Base-by-base conservation (phyloP, 2,113 vertebrate species). In the Tilapia sparmanii region DNA sequence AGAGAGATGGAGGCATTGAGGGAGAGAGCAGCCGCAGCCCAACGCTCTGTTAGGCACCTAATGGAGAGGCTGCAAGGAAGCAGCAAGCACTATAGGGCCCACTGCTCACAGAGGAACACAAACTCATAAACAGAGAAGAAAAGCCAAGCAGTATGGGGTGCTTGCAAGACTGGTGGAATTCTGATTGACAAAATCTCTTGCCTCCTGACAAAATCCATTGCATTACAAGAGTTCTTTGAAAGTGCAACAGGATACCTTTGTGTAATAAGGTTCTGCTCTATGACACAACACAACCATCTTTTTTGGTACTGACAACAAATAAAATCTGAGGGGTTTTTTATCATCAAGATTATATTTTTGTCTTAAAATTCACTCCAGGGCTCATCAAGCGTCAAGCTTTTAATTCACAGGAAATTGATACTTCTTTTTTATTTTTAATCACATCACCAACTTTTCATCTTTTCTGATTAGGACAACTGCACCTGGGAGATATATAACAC, bases 1-100 rank as follows among this genome's bases (percentile, higher is more conserved):
- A 94, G 92, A 85, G 94, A 96, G 94, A 94, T 83, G 91, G 93
- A 94, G 88, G 90, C 93, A 93, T 94, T 92, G 92, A 91, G 92
- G 92, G 93, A 94, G 94, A 93, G 93, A 93, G 92, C 93, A 92
- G 92, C 92, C 92, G 81, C 92, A 87, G 91, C 92, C 92, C 93
- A 94, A 93, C 86, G 95, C 95, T 96, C 95, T 95, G 95, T 95
- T 96, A 96, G 94, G 94, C 89, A 68, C 94, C 94, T 96, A 95
- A 96, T 96, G 95, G 92, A 94, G 94, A 95, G 94, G 92, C 88
- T 73, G 93, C 91, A 68, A 94, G 92, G 92, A 96, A 92, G 91
- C 94, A 86, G 93, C 90, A 59, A 94, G 91, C 87, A 84, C 93
- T 91, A 87, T 91, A 87, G 93, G 95, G 93, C 95, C 94, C 90